These are phyloP conservation scores for Saccostrea cuccullata DNA, from an alignment of 1,140 invertebrate genomes.

Conservation along the genomic window DNA sequence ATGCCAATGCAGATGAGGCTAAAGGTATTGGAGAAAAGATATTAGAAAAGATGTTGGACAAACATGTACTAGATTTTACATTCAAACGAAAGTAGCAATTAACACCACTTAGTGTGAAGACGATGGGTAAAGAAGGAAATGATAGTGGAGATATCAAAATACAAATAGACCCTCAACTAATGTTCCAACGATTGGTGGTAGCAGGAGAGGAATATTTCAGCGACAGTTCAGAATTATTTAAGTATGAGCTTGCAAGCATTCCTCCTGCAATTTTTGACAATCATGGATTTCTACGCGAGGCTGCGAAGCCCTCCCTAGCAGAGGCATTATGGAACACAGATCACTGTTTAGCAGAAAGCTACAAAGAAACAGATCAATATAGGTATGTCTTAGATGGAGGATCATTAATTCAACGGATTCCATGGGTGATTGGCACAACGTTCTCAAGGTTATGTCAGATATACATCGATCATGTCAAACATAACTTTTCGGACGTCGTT, in stretches of 20 bases:
- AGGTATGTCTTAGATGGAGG: too few relatives aligned
- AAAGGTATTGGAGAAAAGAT: too few relatives aligned
- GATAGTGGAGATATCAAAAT: slow-evolving; percentile 30
- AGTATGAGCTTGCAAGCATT: slow-evolving; percentile 56
- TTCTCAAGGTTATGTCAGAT: too few relatives aligned
- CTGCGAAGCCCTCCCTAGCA: slow-evolving; percentile 52
- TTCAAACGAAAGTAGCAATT: not conserved
- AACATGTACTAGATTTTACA: not conserved
- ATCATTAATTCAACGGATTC: too few relatives aligned
- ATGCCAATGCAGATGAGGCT: too few relatives aligned
- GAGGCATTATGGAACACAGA: slow-evolving; percentile 56
- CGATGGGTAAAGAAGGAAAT: slow-evolving; percentile 28
- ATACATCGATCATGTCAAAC: too few relatives aligned
- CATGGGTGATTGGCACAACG: too few relatives aligned
- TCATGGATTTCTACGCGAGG: slow-evolving; percentile 47
- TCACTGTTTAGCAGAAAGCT: not conserved
- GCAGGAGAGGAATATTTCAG: not conserved
- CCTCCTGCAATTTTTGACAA: slow-evolving; percentile 59
- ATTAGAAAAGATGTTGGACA: not conserved
- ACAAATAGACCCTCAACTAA: too few relatives aligned
- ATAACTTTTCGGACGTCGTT: too few relatives aligned
- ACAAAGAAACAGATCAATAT: too few relatives aligned
- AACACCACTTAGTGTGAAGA: not conserved
- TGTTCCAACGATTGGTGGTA: slow-evolving; percentile 17
- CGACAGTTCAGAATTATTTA: slow-evolving; percentile 47